phyloP scores from a whole-genome alignment of 2,888 invertebrate genomes.

The Barypeithes pellucidus region DNA sequence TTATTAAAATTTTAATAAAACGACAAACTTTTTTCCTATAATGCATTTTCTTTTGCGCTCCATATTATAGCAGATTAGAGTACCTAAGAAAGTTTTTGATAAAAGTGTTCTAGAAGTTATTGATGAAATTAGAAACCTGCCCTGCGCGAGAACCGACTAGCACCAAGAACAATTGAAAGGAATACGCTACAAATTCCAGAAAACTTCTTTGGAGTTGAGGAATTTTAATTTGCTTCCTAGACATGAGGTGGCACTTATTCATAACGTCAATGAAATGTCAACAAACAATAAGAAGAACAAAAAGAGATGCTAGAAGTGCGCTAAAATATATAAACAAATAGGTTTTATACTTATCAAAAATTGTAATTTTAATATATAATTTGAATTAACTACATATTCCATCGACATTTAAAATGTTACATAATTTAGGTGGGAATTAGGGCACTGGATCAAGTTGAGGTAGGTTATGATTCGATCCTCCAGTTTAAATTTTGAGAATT shows the following conservation, averaged over 20 bases:
- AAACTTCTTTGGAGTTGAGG: too few relatives aligned
- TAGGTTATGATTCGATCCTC: conserved; percentile 7
- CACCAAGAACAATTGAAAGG: too few relatives aligned
- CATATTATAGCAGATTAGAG: too few relatives aligned
- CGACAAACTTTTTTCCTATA: background rate
- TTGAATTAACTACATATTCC: background rate
- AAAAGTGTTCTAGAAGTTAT: too few relatives aligned
- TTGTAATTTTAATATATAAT: background rate
- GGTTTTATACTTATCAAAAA: background rate
- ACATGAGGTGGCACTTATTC: background rate
- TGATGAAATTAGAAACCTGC: too few relatives aligned
- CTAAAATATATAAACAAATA: conserved; percentile 23
- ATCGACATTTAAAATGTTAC: background rate
- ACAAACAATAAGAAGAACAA: background rate
- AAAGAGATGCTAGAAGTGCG: conserved; percentile 9
- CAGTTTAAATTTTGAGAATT: too few relatives aligned
- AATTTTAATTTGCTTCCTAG: too few relatives aligned
- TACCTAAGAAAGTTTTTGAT: too few relatives aligned
- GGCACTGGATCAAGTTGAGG: conserved; percentile 18
- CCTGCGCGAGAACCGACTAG: too few relatives aligned
- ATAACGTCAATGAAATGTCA: conserved; percentile 19
- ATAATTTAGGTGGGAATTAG: background rate
- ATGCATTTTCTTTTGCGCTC: background rate
- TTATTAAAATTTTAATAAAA: background rate
- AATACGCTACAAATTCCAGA: too few relatives aligned